phyloP scores from a whole-genome alignment of 2,888 invertebrate genomes.

The Megamerina dolium region DNA sequence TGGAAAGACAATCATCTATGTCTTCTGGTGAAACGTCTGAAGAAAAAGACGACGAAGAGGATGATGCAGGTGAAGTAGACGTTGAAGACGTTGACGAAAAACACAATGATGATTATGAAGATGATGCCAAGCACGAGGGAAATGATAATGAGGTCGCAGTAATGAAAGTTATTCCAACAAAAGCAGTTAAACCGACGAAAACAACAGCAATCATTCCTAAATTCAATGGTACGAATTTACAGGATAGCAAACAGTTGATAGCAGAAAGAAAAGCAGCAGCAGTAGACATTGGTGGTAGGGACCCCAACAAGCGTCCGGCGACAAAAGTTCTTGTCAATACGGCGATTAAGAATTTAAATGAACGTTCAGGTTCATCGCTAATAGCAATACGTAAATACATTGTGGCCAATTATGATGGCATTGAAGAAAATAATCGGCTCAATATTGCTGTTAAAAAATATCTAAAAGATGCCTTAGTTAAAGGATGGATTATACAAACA shows the following conservation, averaged over 20 bases:
- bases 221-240: not conserved
- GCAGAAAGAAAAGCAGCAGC: not conserved
- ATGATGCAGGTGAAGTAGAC: slow-evolving; percentile 3
- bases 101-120: slow-evolving; percentile 10
- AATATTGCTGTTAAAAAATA: slow-evolving; percentile 57
- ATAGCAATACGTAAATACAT: slow-evolving; percentile 58
- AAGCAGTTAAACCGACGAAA: not conserved
- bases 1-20: too few relatives aligned
- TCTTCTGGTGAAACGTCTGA: not conserved
- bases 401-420: slow-evolving; percentile 55
- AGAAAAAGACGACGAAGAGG: slow-evolving; percentile 4
- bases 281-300: not conserved
- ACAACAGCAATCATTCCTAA: not conserved
- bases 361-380: slow-evolving; percentile 56
- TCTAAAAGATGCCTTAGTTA: slow-evolving; percentile 54
- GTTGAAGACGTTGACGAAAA: slow-evolving; percentile 5
- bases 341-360: slow-evolving; percentile 53
- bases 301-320: not conserved
- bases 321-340: slow-evolving; percentile 30
- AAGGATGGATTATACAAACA: slow-evolving; percentile 46
- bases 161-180: not conserved
- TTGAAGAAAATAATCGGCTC: too few relatives aligned
- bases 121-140: not conserved
- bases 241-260: slow-evolving; percentile 3
- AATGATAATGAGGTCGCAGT: slow-evolving; percentile 3